A percentile compares a stretch with the other conserved stretches of the same genome.
Evolutionary conservation across 1,140 invertebrate species (phyloP).

Genomic region (Euwallacea fornicatus): DNA sequence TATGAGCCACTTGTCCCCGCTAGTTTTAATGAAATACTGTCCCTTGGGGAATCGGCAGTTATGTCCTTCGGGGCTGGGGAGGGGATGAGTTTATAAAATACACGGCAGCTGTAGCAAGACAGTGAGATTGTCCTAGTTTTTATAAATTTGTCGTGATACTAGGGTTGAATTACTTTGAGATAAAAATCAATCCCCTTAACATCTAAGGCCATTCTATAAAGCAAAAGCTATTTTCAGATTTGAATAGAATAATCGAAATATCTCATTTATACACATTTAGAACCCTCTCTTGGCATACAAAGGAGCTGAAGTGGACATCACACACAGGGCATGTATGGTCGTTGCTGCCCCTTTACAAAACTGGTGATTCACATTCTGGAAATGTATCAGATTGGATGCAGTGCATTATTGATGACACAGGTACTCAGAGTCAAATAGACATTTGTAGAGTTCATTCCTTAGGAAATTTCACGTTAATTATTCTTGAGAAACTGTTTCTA

Average conservation of each 20-base stretch:
- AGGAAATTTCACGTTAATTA: not conserved
- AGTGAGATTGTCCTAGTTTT: not conserved
- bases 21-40: constrained; percentile 54
- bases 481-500: not conserved
- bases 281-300: constrained; percentile 39
- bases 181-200: not conserved
- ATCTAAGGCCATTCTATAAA: not conserved
- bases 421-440: constrained; percentile 45
- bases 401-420: constrained; percentile 53
- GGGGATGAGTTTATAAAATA: too few species aligned
- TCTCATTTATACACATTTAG: constrained; percentile 35
- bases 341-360: constrained; percentile 28
- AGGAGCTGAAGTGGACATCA: constrained; percentile 34
- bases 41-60: constrained; percentile 39
- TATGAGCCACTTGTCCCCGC: constrained; percentile 40
- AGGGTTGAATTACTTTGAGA: not conserved
- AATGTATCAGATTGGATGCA: constrained; percentile 49
- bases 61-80: constrained; percentile 34
- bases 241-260: constrained; percentile 32
- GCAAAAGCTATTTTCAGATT: constrained; percentile 6
- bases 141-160: not conserved
- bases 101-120: too few species aligned
- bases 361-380: constrained; percentile 48
- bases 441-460: constrained; percentile 34
- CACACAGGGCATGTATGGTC: constrained; percentile 6